Evolutionary conservation across 2,113 vertebrate genomes (phyloP).

Genomic region (Nycticryphes semicollaris): DNA sequence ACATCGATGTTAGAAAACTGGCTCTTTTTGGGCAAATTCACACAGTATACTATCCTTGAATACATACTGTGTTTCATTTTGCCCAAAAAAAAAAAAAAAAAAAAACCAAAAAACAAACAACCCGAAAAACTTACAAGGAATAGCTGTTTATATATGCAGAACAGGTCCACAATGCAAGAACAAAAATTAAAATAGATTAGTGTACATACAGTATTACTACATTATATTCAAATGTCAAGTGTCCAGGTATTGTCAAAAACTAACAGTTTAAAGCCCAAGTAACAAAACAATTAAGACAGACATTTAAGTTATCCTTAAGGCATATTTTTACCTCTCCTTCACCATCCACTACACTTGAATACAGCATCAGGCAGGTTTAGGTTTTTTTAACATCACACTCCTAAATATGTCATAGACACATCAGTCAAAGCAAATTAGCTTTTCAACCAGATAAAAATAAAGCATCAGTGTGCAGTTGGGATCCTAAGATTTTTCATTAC

Average conservation of each 20-base stretch:
- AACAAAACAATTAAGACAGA: neutral
- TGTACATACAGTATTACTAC: neutral
- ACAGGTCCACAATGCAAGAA: constrained; percentile 70
- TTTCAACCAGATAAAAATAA: neutral
- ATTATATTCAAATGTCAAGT: neutral
- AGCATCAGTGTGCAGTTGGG: neutral
- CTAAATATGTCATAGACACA: neutral
- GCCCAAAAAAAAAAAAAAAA: neutral
- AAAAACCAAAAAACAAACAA: neutral
- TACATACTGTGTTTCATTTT: neutral
- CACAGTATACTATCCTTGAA: neutral
- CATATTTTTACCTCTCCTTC: neutral
- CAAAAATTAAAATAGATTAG: constrained; percentile 72
- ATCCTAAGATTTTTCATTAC: neutral
- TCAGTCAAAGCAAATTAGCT: neutral
- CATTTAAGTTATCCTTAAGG: neutral
- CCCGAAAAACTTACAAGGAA: constrained; percentile 71
- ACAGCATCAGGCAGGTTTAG: neutral
- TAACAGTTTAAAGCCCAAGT: neutral
- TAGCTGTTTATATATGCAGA: constrained; percentile 64
- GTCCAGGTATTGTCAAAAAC: neutral
- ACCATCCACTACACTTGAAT: neutral
- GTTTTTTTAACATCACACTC: neutral
- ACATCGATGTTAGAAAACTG: constrained; percentile 1
- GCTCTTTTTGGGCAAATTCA: neutral